Percentiles rank a stretch among this genome's conserved stretches.
Evolutionary conservation across 2,888 invertebrate genomes (phyloP).

Genomic region (Stenodema calcarata): DNA sequence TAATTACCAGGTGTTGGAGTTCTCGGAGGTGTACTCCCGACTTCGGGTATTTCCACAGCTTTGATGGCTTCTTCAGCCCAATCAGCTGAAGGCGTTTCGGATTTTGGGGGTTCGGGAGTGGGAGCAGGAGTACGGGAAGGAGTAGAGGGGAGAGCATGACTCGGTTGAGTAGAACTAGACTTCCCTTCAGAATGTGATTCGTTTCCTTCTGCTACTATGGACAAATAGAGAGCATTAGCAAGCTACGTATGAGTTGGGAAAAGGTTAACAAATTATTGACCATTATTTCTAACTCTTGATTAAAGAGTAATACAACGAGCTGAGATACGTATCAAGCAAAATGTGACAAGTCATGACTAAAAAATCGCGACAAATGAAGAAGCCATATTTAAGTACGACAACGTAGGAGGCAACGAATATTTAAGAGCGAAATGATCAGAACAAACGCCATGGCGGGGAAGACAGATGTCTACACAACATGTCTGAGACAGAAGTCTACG

Average conservation of each 20-base stretch:
- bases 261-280: no score
- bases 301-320: no score
- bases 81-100: slow-evolving; percentile 1
- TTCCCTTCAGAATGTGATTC: not conserved
- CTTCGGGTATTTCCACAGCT: not conserved
- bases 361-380: no score
- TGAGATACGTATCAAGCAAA: no score
- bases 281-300: no score
- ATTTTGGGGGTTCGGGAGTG: slow-evolving; percentile 4
- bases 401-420: no score
- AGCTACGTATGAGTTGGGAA: not conserved
- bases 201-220: not conserved
- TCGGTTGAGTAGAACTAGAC: not conserved
- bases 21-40: not conserved
- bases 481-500: no score
- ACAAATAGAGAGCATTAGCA: not conserved
- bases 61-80: slow-evolving; percentile 35
- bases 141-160: not conserved
- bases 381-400: no score
- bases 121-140: slow-evolving; percentile 28
- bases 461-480: no score
- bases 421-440: no score
- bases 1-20: slow-evolving; percentile 29
- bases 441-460: no score
- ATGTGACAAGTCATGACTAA: no score